A percentile compares a stretch with the other conserved stretches of the same genome.
Conservation (phyloP, 2,113 vertebrate species). For the Hemiprocne comata region DNA sequence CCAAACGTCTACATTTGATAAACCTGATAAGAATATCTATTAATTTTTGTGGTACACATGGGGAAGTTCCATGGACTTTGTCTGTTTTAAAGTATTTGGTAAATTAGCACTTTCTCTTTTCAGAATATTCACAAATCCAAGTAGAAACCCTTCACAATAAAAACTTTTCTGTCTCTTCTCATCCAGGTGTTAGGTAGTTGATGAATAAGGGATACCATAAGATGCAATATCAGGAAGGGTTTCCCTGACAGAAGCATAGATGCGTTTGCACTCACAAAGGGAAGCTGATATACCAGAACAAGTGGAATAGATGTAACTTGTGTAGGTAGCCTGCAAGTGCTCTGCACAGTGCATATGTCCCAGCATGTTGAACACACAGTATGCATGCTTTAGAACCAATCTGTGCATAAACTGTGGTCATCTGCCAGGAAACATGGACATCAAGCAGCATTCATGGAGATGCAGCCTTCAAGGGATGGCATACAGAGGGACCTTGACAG, state of each 20-base stretch:
- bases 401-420: not conserved
- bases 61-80: not conserved
- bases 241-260: not conserved
- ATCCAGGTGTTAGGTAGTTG: not conserved
- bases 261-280: rapidly evolving
- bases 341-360: rapidly evolving
- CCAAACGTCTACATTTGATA: not conserved
- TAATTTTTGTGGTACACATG: not conserved
- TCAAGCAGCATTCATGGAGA: not conserved
- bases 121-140: not conserved
- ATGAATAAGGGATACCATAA: not conserved
- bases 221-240: not conserved
- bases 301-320: not conserved
- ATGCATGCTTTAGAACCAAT: not conserved
- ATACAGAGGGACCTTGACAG: no score
- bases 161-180: not conserved
- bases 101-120: not conserved
- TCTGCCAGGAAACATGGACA: not conserved
- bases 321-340: not conserved
- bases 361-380: not conserved
- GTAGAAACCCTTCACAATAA: not conserved
- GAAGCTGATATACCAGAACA: not conserved
- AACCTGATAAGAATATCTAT: not conserved
- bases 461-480: no score
- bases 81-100: not conserved